Evolutionary conservation across 2,797 vertebrate species (phyloP), one percentile per base, ranked within the genome.

Genomic region (Myripristis jacobus): DNA sequence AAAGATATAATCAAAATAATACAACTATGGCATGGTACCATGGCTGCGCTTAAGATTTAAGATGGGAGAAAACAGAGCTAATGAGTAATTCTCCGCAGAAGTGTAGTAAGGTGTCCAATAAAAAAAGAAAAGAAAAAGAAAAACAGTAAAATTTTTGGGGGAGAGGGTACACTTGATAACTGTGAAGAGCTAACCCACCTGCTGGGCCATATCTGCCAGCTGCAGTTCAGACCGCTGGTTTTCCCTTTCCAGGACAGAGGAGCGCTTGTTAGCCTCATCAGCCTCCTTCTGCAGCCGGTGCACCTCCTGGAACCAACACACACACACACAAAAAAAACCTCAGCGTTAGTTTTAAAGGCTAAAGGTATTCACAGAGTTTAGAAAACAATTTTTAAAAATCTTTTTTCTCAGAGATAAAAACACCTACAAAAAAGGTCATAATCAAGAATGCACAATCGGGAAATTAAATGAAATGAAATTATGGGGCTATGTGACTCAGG

Each of bases 251-350:
- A 97, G 92, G 27, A 97, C 65, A 38, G 96, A 95, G 0, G 95
- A 91, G n/a, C 91, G 92, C 60, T 99, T 99, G 82, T 97, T 97
- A 59, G 96, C 95, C 68, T 96, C 96, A 84, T 99, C 98, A 0
- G 95, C 85, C 1, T 96, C 95, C 12, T 94, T 97, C 81, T 98
- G 97, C 56, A 98, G 87, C 44, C 96, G 95, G 9, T 96, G 95
- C 72, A 99, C 96, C 86, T 99, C 98, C 98, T 99, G 81, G 38
- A 79, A 66, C 5, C 29, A 71, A 73, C 13, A 1, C 16, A 58
- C 16, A 41, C 4, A 64, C 36, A 61, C 1, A 27, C 7, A 70
- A 5, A 25, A 13, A 54, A 4, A 56, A n/a, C 13, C 43, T 0
- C 6, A 53, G 10, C 0, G 9, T 19, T 0, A 1, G 21, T 18